Evolutionary conservation across 2,888 invertebrate genomes (phyloP).

Genomic region (Chironomus riparius): DNA sequence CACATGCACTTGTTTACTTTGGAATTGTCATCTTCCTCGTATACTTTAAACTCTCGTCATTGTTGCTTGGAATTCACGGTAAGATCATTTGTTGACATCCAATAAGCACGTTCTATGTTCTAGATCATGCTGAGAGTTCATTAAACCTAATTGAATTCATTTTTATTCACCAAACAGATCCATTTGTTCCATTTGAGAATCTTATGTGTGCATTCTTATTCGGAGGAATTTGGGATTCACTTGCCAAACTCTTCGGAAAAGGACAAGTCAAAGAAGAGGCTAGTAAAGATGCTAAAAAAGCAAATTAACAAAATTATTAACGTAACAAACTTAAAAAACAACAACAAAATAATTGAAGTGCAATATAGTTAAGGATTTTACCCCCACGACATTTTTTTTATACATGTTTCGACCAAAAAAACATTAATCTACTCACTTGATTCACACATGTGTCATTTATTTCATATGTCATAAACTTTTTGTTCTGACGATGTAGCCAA

Average conservation of each 20-base stretch:
- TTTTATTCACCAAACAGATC: conserved; percentile 45
- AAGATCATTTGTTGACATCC: neutral
- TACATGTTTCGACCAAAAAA: neutral
- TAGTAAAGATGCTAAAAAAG: conserved; percentile 71
- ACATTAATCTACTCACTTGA: neutral
- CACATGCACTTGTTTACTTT: conserved; percentile 94
- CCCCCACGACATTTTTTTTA: neutral
- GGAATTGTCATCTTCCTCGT: conserved; percentile 96
- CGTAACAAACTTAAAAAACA: neutral
- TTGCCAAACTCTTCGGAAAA: conserved; percentile 78
- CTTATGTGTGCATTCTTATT: conserved; percentile 92
- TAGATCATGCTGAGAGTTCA: neutral
- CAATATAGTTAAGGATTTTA: neutral
- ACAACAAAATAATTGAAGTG: neutral
- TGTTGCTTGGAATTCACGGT: conserved; percentile 88
- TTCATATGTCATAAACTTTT: no score
- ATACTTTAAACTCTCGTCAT: conserved; percentile 89
- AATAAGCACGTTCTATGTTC: no score
- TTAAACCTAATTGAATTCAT: neutral
- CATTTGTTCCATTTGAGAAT: conserved; percentile 98
- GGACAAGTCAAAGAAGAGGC: conserved; percentile 69
- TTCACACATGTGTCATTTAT: no score
- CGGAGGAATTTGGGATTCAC: conserved; percentile 97
- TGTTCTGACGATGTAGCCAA: neutral
- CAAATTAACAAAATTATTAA: conserved; percentile 51